Base-by-base conservation (phyloP, 2,113 vertebrate species). In the Paracanthobrama guichenoti region DNA sequence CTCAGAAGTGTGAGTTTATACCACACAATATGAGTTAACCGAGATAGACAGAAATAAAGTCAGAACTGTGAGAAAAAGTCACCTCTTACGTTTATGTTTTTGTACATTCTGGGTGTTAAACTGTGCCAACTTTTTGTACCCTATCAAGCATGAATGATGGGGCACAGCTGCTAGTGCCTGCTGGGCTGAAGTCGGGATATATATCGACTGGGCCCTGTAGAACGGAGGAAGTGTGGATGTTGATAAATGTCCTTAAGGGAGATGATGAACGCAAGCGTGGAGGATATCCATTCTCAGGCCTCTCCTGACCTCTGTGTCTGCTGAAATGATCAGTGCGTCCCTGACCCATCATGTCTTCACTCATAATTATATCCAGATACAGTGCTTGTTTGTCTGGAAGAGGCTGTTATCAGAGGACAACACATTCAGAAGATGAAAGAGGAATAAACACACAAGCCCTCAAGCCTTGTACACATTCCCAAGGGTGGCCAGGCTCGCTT, bases 341-440 rank as follows among this genome's bases (percentile, higher is more conserved):
- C 89, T 91, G 81, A n/a, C 86, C 64, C 88, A 81, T 85, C 85
- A 9, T 93, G 89, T 92, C 89, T 85, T 93, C 87, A 88, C 84
- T 89, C 82, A 74, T 92, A 90, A 94, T 92, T 86, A 82, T 85
- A 90, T 90, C 92, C 91, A 94, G 92, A 92, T 90, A 89, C 90
- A 90, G 91, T 89, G 88, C 88, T 91, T 92, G 89, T 92, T 67
- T 50, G 84, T 83, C 87, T 81, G 80, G 88, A 83, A 85, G 53
- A 46, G 55, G 28, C 62, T 77, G 59, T 69, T 44, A 75, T 75
- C 73, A 53, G 73, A 26, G 14, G 24, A 75, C 46, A 8, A 53
- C 46, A 75, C 26, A 28, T 31, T 53, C 46, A 50, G n/a, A 53
- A 75, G 73, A 53, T 53, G 73, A 53, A 75, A 53, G 48, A 53